Evolutionary conservation across 2,797 vertebrate species (phyloP).

Genomic region (Malacoraja senta): DNA sequence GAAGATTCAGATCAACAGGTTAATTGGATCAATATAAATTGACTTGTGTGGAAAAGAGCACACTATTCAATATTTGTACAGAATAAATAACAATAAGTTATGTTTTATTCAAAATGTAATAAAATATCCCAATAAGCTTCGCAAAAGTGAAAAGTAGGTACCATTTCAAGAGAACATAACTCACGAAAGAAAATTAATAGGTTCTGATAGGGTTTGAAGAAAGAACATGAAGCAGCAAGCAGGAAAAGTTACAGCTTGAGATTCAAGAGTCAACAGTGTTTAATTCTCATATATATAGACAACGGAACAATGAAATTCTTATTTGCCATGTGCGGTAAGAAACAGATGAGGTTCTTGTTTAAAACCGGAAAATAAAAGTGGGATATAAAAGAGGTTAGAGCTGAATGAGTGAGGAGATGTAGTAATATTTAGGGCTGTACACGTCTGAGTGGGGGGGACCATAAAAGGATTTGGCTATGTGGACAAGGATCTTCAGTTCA

Average conservation of each 20-base stretch:
- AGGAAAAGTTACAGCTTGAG: not conserved
- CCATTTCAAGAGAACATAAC: not conserved
- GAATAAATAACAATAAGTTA: not conserved
- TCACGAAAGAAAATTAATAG: not conserved
- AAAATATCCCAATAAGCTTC: not conserved
- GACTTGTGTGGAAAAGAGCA: not conserved
- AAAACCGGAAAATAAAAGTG: not conserved
- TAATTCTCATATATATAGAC: no score
- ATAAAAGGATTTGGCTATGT: not conserved
- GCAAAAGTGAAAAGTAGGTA: not conserved
- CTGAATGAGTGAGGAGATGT: not conserved
- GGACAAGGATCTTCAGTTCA: not conserved
- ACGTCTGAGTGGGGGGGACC: not conserved
- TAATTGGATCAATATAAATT: not conserved
- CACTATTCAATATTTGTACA: not conserved
- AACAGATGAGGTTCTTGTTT: not conserved
- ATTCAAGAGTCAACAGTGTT: not conserved
- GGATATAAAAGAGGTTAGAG: not conserved
- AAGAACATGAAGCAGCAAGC: not conserved
- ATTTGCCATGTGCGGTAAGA: not conserved
- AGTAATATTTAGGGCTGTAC: not conserved
- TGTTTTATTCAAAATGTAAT: not conserved
- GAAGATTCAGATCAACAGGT: conserved; percentile 2
- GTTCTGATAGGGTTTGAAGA: not conserved
- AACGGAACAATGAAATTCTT: no score